phyloP scores from a whole-genome alignment of 2,113 vertebrate species.

The Ceuthmochares aereus region DNA sequence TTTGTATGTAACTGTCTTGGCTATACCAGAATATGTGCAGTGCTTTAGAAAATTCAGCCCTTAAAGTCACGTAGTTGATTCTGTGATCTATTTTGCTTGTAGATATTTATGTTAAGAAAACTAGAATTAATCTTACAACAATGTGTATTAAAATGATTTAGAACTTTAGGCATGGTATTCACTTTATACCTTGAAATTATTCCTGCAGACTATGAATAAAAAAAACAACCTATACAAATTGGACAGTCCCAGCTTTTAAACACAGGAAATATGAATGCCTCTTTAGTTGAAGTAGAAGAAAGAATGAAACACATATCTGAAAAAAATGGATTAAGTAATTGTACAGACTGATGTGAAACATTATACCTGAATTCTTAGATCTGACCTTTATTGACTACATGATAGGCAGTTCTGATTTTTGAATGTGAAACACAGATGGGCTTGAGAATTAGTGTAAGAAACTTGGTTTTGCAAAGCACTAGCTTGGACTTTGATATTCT shows the following conservation, averaged over 20 bases:
- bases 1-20: neutral
- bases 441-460: neutral
- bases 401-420: neutral
- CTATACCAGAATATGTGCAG: neutral
- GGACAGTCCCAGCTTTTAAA: neutral
- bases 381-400: neutral
- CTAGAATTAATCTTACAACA: neutral
- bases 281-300: neutral
- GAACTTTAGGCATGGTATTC: neutral
- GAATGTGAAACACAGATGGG: neutral
- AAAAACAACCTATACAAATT: neutral
- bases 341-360: neutral
- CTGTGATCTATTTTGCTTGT: neutral
- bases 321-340: neutral
- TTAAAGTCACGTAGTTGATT: neutral
- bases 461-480: neutral
- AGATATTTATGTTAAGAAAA: neutral
- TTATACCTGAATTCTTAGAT: neutral
- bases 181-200: neutral
- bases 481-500: neutral
- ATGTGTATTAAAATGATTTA: neutral
- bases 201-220: fast-evolving
- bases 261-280: neutral
- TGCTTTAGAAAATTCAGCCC: neutral
- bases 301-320: neutral